phyloP scores from a whole-genome alignment of 2,113 vertebrate species.

The Podiceps cristatus region DNA sequence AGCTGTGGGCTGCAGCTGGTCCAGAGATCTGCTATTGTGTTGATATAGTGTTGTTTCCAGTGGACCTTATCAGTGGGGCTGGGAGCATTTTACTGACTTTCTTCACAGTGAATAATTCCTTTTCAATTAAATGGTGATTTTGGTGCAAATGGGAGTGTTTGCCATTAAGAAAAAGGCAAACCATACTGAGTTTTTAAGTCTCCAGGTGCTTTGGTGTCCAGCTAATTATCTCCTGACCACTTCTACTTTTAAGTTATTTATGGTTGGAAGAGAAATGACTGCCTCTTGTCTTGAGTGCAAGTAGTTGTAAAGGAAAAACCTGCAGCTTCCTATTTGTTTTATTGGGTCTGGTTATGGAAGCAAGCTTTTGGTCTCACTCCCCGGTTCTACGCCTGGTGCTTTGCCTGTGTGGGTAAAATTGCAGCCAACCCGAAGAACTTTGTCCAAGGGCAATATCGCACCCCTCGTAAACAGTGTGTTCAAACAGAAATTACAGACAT shows the following conservation, averaged over 20 bases:
- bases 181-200: background rate
- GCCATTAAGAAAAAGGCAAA: background rate
- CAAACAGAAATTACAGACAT: background rate
- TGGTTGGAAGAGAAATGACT: background rate
- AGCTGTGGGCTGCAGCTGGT: background rate
- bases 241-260: background rate
- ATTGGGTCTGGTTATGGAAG: rapidly evolving
- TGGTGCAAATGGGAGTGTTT: background rate
- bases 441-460: background rate
- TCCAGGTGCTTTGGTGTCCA: background rate
- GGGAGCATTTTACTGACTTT: background rate
- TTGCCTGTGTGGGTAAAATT: background rate
- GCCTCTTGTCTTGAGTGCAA: background rate
- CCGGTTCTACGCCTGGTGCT: background rate
- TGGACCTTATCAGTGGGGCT: background rate
- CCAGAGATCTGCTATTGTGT: background rate
- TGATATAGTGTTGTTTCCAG: background rate
- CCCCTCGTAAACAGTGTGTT: background rate
- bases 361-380: background rate
- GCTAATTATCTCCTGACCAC: background rate
- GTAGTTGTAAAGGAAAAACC: background rate
- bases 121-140: background rate
- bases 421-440: background rate
- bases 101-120: background rate
- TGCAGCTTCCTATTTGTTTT: background rate